Evolutionary conservation across 2,888 invertebrate species (phyloP).

Genomic region (Conus canariensis): DNA sequence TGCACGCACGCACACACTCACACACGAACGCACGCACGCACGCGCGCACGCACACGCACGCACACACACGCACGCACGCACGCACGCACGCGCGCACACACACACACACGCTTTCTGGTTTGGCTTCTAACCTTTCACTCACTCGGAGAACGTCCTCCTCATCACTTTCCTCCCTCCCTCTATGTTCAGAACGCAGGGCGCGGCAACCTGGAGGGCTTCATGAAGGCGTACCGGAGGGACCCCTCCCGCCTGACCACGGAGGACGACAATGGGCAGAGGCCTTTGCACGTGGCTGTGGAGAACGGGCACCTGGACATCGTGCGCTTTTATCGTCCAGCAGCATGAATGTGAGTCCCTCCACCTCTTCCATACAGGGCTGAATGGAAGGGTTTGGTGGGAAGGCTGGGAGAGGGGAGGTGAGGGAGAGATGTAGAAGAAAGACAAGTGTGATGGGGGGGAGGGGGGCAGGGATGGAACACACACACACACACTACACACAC

Average conservation of each 20-base stretch:
- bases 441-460: too few species aligned
- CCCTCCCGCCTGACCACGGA: constrained; percentile 85
- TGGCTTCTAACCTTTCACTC: too few species aligned
- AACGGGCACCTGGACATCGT: constrained; percentile 88
- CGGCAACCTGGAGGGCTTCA: constrained; percentile 90
- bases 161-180: too few species aligned
- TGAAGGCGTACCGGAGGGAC: constrained; percentile 87
- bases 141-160: too few species aligned
- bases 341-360: constrained; percentile 84
- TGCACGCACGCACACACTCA: not conserved
- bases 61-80: not conserved
- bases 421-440: too few species aligned
- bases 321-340: constrained; percentile 86
- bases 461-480: too few species aligned
- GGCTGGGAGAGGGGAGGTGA: too few species aligned
- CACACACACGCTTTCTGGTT: too few species aligned
- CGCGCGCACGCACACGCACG: too few species aligned
- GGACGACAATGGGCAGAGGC: constrained; percentile 87
- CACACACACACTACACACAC: too few species aligned
- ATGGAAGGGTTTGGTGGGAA: not conserved
- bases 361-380: too few species aligned
- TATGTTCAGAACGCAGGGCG: constrained; percentile 87
- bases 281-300: constrained; percentile 90
- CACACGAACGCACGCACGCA: not conserved
- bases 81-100: not conserved